Evolutionary conservation across 2,888 invertebrate genomes (phyloP), one percentile per base, ranked within the genome.

Genomic region (Marronus borbonicus): DNA sequence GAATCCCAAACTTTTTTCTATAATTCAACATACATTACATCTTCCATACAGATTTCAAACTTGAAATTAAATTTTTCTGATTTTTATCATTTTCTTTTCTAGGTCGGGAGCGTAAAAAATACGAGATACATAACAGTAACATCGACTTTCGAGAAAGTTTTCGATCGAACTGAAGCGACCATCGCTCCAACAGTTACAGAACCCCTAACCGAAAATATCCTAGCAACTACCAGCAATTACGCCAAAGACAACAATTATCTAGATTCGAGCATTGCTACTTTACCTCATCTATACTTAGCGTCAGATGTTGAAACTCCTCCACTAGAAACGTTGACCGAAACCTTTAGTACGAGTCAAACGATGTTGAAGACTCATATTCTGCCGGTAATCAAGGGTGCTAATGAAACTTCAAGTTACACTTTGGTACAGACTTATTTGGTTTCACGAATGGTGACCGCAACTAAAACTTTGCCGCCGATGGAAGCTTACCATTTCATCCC

Each of bases 401-500:
- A 93, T 79, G 92, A 95, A 82, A 95, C 96, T 0, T 93, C 92
- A 72, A 93, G 92, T 79, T 89, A 96, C 83, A 97, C 97, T 0
- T 91, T 97, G 69, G 94, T 97, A 2, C 97, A 97, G 89, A 97
- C 97, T 0, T 97, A 97, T 88, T 92, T 95, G 85, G 91, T 97
- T 28, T 96, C 97, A 0, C 91, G 97, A 85, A 89, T 97, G 77
- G 96, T 97, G 12, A 96, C 96, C 0, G 97, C 97, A 0, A 96
- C 96, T 1, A 97, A 97, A 87, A 97, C 97, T 0, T 87, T 97
- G 65, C 97, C 96, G 5, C 96, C 97, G 0, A 93, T 95, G 92
- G 96, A 96, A 86, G 93, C 93, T 81, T 96, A 94, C 89, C 96
- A 96, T 86, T 96, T 96, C 85, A 94, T 94, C 76, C 96, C 96